Percentiles rank a stretch among this genome's conserved stretches.
Conservation (phyloP, 2,797 vertebrate genomes). For the Phylloscopus collybita region DNA sequence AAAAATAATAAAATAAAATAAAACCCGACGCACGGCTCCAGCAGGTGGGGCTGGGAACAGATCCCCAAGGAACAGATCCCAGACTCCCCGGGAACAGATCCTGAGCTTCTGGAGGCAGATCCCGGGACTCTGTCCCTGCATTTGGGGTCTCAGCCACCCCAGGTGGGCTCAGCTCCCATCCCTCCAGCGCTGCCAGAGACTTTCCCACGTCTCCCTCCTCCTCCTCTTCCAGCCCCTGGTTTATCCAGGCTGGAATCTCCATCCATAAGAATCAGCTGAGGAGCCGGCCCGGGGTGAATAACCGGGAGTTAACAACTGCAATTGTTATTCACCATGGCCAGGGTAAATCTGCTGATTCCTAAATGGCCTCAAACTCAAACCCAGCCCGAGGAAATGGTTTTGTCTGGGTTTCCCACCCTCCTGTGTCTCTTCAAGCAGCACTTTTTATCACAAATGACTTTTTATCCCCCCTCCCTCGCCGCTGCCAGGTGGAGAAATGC, state of each 20-base stretch:
- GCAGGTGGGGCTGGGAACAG: accelerated
- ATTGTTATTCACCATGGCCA: not conserved
- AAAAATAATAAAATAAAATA: not conserved
- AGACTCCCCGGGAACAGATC: not conserved
- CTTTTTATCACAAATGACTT: not conserved
- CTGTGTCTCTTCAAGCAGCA: not conserved
- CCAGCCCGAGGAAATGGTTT: not conserved
- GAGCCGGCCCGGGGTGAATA: not conserved
- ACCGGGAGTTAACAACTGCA: not conserved
- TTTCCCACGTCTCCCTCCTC: not conserved
- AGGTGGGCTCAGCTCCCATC: not conserved
- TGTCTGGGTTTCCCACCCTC: not conserved
- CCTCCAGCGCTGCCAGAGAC: not conserved
- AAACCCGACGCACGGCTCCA: not conserved
- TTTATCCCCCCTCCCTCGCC: not conserved
- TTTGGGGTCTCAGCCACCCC: not conserved
- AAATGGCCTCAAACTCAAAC: not conserved
- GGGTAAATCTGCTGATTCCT: not conserved
- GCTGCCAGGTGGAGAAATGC: not conserved
- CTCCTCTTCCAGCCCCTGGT: not conserved
- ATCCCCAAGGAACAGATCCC: not conserved
- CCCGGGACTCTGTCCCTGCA: accelerated
- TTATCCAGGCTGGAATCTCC: not conserved
- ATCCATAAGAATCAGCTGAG: not conserved
- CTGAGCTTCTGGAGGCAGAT: not conserved